Evolutionary conservation across 2,888 invertebrate species (phyloP).

Genomic region (Eubasilissa splendida): DNA sequence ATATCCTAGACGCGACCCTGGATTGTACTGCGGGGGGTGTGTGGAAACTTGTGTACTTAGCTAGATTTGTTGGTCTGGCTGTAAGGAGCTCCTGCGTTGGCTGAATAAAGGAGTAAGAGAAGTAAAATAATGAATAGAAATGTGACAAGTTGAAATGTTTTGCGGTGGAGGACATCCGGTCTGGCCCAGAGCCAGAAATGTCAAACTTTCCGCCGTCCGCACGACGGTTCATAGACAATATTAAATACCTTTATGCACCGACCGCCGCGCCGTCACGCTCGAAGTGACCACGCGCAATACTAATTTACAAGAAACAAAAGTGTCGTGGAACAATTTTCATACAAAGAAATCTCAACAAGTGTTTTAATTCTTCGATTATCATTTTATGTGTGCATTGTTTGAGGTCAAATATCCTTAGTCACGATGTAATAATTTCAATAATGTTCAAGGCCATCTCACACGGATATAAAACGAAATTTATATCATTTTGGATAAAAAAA

Average conservation of each 20-base stretch:
- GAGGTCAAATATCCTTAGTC: too few species aligned
- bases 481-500: too few species aligned
- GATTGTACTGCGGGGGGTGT: conserved; percentile 17
- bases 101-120: conserved; percentile 37
- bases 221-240: conserved; percentile 27
- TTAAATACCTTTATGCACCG: conserved; percentile 43
- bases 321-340: too few species aligned
- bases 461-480: too few species aligned
- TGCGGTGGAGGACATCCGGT: conserved; percentile 38
- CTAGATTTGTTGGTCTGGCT: conserved; percentile 38
- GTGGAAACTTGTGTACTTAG: conserved; percentile 16
- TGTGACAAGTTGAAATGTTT: conserved; percentile 56
- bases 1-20: background rate
- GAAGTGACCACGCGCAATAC: background rate
- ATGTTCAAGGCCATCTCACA: too few species aligned
- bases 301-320: too few species aligned
- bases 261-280: background rate
- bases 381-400: too few species aligned
- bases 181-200: conserved; percentile 45
- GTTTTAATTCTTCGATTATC: too few species aligned
- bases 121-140: conserved; percentile 56
- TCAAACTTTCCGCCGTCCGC: conserved; percentile 35
- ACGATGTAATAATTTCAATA: too few species aligned
- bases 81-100: conserved; percentile 12
- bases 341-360: too few species aligned